Conservation (phyloP, 2,888 invertebrate genomes). For the Pogonocherus hispidulus region DNA sequence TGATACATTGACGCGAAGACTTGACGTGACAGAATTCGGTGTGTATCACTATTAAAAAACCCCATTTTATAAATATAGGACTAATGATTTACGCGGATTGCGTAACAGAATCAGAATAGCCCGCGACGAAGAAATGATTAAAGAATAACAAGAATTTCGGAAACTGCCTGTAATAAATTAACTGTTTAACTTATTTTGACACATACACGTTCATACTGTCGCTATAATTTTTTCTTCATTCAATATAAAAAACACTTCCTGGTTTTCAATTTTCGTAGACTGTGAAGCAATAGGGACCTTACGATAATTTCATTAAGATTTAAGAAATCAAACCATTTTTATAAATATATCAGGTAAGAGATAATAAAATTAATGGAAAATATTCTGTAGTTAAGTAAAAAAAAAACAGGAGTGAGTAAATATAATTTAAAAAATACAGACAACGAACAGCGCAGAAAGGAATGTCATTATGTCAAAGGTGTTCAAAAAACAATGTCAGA, state of each 20-base stretch:
- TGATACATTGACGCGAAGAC: not conserved
- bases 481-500: too few relatives aligned
- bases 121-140: not conserved
- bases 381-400: too few relatives aligned
- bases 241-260: not conserved
- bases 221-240: not conserved
- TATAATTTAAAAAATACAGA: too few relatives aligned
- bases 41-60: not conserved
- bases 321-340: too few relatives aligned
- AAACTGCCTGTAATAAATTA: not conserved
- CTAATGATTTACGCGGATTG: constrained; percentile 9
- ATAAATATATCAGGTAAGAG: too few relatives aligned
- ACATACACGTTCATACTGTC: not conserved
- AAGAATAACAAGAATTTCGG: not conserved
- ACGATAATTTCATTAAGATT: too few relatives aligned
- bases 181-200: not conserved
- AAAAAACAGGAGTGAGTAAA: too few relatives aligned
- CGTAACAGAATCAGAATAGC: constrained; percentile 8
- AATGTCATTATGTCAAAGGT: too few relatives aligned
- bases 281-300: too few relatives aligned
- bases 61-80: constrained; percentile 16
- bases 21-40: not conserved
- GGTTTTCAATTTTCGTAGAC: not conserved
- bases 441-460: too few relatives aligned
- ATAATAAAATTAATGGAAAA: too few relatives aligned